These are phyloP conservation scores for Sceloporus undulatus DNA, from an alignment of 2,113 vertebrate genomes.

Conservation along the genomic window DNA sequence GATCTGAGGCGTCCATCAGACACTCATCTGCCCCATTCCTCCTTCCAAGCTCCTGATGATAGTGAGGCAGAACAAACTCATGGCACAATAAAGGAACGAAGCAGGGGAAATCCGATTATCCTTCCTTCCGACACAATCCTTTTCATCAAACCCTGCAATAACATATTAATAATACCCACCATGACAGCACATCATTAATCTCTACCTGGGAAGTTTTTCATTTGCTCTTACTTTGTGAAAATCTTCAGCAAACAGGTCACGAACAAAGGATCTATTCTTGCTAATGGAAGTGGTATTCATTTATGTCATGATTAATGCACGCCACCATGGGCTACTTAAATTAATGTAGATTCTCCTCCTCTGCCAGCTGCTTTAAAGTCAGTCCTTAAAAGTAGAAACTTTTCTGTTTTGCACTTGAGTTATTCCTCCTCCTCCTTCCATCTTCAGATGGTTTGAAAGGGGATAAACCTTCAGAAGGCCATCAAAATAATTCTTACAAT, in stretches of 20 bases:
- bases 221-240: neutral
- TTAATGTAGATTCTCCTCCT: constrained; percentile 39
- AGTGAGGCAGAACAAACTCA: neutral
- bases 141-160: neutral
- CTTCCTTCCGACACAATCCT: neutral
- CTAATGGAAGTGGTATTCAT: constrained; percentile 42
- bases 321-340: constrained; percentile 34
- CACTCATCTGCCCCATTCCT: neutral
- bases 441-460: constrained; percentile 48
- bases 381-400: neutral
- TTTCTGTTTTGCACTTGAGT: neutral
- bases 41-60: neutral
- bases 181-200: neutral
- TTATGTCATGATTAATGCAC: constrained; percentile 43
- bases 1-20: too few species aligned
- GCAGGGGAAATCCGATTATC: neutral
- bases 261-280: constrained; percentile 13
- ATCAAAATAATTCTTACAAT: neutral
- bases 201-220: neutral
- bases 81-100: neutral
- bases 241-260: neutral
- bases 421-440: constrained; percentile 32
- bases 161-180: neutral
- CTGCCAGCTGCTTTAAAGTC: constrained; percentile 15
- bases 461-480: neutral